Evolutionary conservation across 1,140 invertebrate species (phyloP), one percentile per base, ranked within the genome.

Genomic region (Drosophila nigromelanica): DNA sequence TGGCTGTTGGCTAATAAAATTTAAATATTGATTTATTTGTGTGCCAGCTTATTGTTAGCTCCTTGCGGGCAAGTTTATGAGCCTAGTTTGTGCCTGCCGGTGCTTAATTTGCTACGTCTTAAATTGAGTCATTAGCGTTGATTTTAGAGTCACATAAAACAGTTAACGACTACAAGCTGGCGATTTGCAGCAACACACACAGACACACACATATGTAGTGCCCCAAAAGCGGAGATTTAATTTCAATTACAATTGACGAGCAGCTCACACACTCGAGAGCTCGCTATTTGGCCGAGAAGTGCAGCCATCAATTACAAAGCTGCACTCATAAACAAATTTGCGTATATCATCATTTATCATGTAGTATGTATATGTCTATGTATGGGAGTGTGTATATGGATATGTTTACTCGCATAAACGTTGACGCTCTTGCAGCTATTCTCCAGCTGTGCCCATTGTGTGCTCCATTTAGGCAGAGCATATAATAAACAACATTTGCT

Each of bases 11-110:
- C 61, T 68, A 79, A 82, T 82, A 80, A 80, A 82, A 82, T 82
- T 80, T 80, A 82, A 82, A 82, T 82, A 82, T 82, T 82, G 80
- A 85, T 82, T 82, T 82, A 82, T 82, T 78, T 62, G 47, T 73
- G 42, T 54, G 14, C 24, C 73, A 60, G 48, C 80, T 80, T 62
- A 50, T 55, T 81, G 55, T 54, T 30, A 35, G 40, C 60, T 81
- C 52, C 66, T 61, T 50, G 15, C 43, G 33, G 73, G 62, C 56
- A 62, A 60, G 71, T 80, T 73, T 81, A 82, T 80, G 62, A 47
- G 58, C 18, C 30, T 61, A 70, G 27, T 50, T 54, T 50, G 61
- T 24, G 45, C 24, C 40, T 59, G 52, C 77, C 45, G 63, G 42
- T 54, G 64, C 45, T 76, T 79, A 70, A 79, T 79, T 79, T 71